Base-by-base conservation (phyloP, 2,797 vertebrate species). In the Pachyuromys duprasi region DNA sequence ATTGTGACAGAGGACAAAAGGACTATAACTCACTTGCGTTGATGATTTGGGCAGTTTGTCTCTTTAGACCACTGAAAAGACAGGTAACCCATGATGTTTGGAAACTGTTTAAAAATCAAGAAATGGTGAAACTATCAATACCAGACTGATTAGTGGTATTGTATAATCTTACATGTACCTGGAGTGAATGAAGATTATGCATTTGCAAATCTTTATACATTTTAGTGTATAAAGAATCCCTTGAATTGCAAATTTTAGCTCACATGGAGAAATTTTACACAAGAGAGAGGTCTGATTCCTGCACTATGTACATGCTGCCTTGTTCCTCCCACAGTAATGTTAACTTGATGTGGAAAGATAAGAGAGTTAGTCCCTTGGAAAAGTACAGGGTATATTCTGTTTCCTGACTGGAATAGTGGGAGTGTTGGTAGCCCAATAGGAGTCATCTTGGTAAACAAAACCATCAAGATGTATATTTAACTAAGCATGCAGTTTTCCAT, bases 181-280 rank as follows among this genome's bases (percentile, higher is more conserved):
- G 97, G 99, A 53, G 99, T 99, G 98, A 99, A 99, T 96, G 99
- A 99, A 98, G 99, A 99, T 96, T 99, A 99, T 97, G 99, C 99
- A 53, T 99, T 99, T 97, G 99, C 99, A 95, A 99, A 99, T 49
- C 49, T 11, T 49, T 49, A 49, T 49, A 49, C 49, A 49, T 49
- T 98, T 99, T 99, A 0, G 99, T 99, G 94, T 99, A 99, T 98
- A 99, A 99, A 98, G 99, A 99, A 96, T 99, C 99, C 97, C 99
- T 99, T 95, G 99, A 99, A 96, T 99, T 99, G 86, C 99, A 99
- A 98, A 99, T 99, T 99, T 99, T 99, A 98, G 99, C 99, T 18
- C 99, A 99, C 98, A 99, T 99, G 0, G 99, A 99, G 93, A 99
- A 99, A 22, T 99, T 99, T 99, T 83, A 99, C 98, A 99, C 99